Evolutionary conservation across 2,113 vertebrate genomes (phyloP).

Genomic region (Prinia subflava): DNA sequence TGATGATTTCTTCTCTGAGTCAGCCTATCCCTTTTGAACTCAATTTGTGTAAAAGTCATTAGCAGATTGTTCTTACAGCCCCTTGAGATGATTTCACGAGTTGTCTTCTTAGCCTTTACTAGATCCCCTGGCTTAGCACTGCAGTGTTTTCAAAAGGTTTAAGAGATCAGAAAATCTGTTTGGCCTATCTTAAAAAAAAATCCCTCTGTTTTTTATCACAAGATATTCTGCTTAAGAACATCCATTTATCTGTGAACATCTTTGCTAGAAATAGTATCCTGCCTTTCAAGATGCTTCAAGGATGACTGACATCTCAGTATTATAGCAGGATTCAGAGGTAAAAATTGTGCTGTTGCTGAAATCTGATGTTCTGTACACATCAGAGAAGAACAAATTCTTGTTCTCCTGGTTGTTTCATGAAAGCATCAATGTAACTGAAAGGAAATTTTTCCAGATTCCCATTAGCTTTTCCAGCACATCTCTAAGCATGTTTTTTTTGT

Average conservation of each 20-base stretch:
- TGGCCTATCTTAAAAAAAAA: background rate
- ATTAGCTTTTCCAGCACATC: background rate
- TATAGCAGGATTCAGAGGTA: background rate
- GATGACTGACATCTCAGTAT: background rate
- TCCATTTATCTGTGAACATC: background rate
- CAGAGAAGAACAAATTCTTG: background rate
- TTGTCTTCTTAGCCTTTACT: background rate
- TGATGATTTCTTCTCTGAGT: background rate
- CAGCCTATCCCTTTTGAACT: background rate
- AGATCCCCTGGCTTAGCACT: background rate
- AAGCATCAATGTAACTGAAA: background rate
- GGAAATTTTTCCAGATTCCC: background rate
- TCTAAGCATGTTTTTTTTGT: background rate
- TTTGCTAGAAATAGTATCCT: background rate
- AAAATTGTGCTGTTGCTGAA: background rate
- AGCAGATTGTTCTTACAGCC: background rate
- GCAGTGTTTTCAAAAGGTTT: background rate
- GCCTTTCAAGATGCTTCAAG: background rate
- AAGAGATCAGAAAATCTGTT: background rate
- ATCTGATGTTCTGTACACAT: background rate
- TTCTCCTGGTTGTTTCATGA: background rate
- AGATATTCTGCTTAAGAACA: background rate
- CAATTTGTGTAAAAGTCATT: background rate
- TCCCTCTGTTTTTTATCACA: background rate
- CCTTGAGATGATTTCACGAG: background rate